A percentile compares a stretch with the other conserved stretches of the same genome.
phyloP scores from a whole-genome alignment of 2,797 vertebrate species.

The Monodelphis domestica region DNA sequence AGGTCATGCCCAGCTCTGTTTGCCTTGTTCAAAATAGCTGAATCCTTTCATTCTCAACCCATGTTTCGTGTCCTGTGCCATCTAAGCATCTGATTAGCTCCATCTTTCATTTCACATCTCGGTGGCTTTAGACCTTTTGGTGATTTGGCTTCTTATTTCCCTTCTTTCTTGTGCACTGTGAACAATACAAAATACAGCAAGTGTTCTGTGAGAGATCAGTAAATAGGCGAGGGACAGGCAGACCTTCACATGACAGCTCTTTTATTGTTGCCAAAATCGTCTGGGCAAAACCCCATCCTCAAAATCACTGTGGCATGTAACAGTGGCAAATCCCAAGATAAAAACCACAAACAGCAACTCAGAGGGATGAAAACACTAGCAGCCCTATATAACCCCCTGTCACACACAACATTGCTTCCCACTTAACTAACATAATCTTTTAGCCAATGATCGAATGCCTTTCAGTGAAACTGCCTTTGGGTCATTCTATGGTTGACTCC shows the following conservation, averaged over 20 bases:
- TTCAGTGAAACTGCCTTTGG: not conserved
- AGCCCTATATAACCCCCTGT: not conserved
- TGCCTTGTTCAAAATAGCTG: constrained; percentile 66
- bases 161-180: not conserved
- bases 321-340: not conserved
- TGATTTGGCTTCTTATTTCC: not conserved
- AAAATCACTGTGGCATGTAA: not conserved
- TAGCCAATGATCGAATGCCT: not conserved
- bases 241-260: not conserved
- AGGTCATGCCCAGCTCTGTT: constrained; percentile 66
- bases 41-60: constrained; percentile 70
- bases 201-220: not conserved
- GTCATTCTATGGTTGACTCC: not conserved
- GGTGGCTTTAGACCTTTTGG: constrained; percentile 68
- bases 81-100: constrained; percentile 74
- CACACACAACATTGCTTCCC: not conserved
- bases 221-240: not conserved
- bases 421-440: not conserved
- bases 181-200: not conserved
- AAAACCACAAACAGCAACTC: not conserved
- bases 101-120: constrained; percentile 70
- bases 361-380: not conserved
- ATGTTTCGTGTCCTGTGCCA: constrained; percentile 57
- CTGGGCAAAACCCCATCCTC: not conserved
- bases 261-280: not conserved